Conservation (phyloP, 2,888 invertebrate species). For the Coenonympha arcania region DNA sequence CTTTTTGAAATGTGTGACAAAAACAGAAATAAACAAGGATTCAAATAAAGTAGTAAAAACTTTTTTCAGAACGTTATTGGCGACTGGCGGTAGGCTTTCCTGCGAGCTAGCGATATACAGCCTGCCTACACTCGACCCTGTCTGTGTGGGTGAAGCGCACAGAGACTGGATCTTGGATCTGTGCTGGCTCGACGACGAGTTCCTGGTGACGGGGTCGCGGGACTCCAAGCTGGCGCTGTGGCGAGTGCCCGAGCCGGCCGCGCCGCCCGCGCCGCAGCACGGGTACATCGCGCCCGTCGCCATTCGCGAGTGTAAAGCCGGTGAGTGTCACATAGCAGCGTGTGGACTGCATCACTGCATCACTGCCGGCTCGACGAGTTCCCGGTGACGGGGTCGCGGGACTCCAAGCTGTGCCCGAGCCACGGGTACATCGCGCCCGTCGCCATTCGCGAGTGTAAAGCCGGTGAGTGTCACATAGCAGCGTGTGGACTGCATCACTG, state of each 20-base stretch:
- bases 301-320: constrained; percentile 85
- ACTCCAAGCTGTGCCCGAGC: constrained; percentile 85
- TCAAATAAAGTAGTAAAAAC: too few species aligned
- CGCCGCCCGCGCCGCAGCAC: constrained; percentile 40
- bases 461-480: constrained; percentile 57
- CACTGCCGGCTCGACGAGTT: constrained; percentile 76
- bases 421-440: constrained; percentile 77
- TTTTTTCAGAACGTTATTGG: constrained; percentile 79
- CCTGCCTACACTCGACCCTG: constrained; percentile 94
- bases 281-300: constrained; percentile 78
- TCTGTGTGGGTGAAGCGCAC: constrained; percentile 95
- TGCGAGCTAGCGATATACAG: constrained; percentile 92
- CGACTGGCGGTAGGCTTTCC: constrained; percentile 93
- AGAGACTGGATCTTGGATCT: constrained; percentile 93
- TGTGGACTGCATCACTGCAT: neutral
- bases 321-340: constrained; percentile 29
- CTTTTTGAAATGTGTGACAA: too few species aligned
- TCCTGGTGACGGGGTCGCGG: constrained; percentile 92
- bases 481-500: neutral
- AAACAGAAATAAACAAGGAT: neutral
- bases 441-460: constrained; percentile 83
- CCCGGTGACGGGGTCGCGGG: constrained; percentile 93
- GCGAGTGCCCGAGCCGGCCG: constrained; percentile 77
- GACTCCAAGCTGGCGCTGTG: constrained; percentile 94
- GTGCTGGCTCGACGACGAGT: constrained; percentile 97